Percentiles rank a stretch among this genome's conserved stretches.
These are phyloP conservation scores for Haliaeetus leucogaster DNA, from an alignment of 2,113 vertebrate species.

Conservation along the genomic window DNA sequence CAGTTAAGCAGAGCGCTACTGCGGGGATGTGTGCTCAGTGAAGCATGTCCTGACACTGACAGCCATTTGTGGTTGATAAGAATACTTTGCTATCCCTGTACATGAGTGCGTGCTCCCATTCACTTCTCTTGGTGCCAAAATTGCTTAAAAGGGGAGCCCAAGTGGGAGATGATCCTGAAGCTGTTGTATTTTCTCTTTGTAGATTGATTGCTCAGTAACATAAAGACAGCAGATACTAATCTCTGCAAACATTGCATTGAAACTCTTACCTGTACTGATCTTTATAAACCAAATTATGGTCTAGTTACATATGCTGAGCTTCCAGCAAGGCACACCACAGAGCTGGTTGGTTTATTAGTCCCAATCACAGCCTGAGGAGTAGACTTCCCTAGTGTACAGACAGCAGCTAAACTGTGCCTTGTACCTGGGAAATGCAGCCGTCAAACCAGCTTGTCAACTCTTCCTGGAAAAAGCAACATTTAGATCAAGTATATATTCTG, in stretches of 20 bases:
- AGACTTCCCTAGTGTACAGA: neutral
- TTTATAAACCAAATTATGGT: neutral
- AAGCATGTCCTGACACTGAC: neutral
- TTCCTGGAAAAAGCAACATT: neutral
- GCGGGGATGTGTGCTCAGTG: neutral
- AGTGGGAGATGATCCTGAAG: neutral
- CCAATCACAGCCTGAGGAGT: neutral
- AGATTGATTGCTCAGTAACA: neutral
- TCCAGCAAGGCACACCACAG: neutral
- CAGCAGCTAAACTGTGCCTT: neutral
- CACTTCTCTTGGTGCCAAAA: neutral
- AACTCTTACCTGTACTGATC: neutral
- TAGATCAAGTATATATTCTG: neutral
- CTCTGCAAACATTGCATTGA: neutral
- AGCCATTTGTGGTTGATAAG: rapidly evolving
- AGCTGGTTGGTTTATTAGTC: neutral
- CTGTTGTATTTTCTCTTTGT: neutral
- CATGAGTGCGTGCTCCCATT: neutral
- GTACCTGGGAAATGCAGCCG: neutral
- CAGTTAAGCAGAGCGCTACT: rapidly evolving
- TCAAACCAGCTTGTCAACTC: neutral
- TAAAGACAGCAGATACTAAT: neutral
- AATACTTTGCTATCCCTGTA: neutral
- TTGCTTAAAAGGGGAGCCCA: neutral
- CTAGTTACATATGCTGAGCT: neutral